phyloP scores from a whole-genome alignment of 2,113 vertebrate genomes.

The Uria lomvia region DNA sequence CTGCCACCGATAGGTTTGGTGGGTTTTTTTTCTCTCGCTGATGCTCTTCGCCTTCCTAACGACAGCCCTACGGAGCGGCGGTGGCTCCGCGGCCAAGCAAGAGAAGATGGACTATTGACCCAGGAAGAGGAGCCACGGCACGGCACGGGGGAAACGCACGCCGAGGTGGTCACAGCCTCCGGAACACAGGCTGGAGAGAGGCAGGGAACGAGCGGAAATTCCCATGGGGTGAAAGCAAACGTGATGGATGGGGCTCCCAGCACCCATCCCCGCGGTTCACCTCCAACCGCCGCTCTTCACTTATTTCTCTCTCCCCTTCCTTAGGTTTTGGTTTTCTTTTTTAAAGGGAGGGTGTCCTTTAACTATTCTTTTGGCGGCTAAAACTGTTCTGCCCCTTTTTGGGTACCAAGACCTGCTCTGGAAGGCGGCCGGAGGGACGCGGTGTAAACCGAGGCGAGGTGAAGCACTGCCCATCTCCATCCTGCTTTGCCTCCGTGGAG shows the following conservation, averaged over 20 bases:
- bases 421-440: neutral
- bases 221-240: neutral
- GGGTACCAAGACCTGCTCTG: neutral
- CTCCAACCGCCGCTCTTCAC: neutral
- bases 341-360: neutral
- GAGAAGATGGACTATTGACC: slow-evolving; percentile 13
- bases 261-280: neutral
- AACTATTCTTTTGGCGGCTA: neutral
- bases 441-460: neutral
- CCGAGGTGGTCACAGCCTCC: neutral
- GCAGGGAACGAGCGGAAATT: neutral
- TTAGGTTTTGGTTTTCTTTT: neutral
- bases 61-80: neutral
- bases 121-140: neutral
- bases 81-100: neutral
- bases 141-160: neutral
- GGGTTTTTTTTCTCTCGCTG: neutral
- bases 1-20: neutral
- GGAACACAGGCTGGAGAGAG: neutral
- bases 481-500: neutral
- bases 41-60: neutral
- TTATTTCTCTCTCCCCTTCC: neutral
- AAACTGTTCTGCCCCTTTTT: neutral
- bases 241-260: slow-evolving; percentile 47
- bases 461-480: neutral